Conservation (phyloP, 1,140 invertebrate species). For the Drosophila persimilis region DNA sequence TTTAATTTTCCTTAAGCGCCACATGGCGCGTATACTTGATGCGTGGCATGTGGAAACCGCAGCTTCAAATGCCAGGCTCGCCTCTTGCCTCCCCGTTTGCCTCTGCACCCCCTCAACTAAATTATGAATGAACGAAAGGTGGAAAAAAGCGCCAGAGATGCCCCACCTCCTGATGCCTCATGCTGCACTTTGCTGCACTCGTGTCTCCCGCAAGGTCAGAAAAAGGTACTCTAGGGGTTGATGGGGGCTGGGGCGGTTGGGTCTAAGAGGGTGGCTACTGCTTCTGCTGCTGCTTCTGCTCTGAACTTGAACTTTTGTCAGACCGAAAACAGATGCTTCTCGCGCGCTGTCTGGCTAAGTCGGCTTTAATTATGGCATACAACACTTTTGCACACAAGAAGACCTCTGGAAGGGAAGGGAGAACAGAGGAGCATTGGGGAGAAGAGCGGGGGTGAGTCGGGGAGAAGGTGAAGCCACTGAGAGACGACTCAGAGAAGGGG, state of each 20-base stretch:
- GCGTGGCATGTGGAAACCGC: conserved; percentile 7
- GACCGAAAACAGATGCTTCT: conserved; percentile 44
- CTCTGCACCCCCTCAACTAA: conserved; percentile 7
- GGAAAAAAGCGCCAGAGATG: conserved; percentile 20
- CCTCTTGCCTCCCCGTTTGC: neutral
- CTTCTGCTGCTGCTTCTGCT: conserved; percentile 11
- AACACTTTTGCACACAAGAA: conserved; percentile 28
- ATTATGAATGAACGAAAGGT: conserved; percentile 50
- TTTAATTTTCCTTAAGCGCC: conserved; percentile 5
- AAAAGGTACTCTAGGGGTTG: too few relatives aligned
- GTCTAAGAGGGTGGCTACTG: conserved; percentile 7
- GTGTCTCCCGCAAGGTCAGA: too few relatives aligned
- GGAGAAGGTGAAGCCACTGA: neutral
- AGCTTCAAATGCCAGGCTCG: conserved; percentile 40
- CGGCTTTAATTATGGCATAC: conserved; percentile 50
- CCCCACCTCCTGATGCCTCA: too few relatives aligned
- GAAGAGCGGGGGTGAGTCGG: too few relatives aligned
- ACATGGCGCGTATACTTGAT: conserved; percentile 56
- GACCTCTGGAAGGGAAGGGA: neutral
- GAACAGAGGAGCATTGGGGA: neutral
- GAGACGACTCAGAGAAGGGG: too few relatives aligned
- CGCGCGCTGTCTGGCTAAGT: conserved; percentile 41
- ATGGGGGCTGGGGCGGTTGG: neutral
- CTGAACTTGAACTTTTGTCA: conserved; percentile 49
- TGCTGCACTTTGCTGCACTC: too few relatives aligned